Evolutionary conservation across 2,113 vertebrate species (phyloP).

Genomic region (Junco hyemalis): DNA sequence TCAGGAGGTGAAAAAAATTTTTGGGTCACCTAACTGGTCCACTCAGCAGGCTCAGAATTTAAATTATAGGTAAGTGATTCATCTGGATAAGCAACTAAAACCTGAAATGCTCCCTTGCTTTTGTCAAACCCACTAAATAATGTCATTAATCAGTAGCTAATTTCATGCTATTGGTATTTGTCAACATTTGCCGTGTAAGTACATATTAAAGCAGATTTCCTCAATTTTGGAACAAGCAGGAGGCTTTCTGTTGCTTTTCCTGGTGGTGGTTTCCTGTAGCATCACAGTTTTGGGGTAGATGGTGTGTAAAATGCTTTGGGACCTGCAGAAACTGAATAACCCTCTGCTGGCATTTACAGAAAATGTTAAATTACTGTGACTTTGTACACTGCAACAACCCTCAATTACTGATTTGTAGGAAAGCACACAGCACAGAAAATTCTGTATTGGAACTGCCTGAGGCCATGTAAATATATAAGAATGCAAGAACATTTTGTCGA

Average conservation of each 20-base stretch:
- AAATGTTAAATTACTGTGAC: conserved; percentile 54
- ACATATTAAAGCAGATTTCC: background rate
- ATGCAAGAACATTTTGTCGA: conserved; percentile 17
- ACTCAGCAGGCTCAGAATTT: background rate
- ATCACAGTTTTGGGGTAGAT: background rate
- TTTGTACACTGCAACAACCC: conserved; percentile 3
- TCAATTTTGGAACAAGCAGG: background rate
- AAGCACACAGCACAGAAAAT: conserved; percentile 25
- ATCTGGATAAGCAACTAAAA: background rate
- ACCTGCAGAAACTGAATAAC: conserved; percentile 26
- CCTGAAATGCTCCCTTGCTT: background rate
- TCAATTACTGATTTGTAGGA: conserved; percentile 51
- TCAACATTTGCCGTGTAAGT: background rate
- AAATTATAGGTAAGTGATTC: background rate
- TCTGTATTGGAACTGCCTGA: conserved; percentile 37
- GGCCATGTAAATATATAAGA: conserved; percentile 41
- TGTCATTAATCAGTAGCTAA: background rate
- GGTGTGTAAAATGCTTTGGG: background rate
- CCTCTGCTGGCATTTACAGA: conserved; percentile 60
- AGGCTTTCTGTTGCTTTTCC: background rate
- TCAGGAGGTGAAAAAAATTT: background rate
- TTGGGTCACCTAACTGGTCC: background rate
- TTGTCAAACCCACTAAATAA: background rate
- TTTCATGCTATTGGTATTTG: background rate
- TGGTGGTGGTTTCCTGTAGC: background rate